Percentiles rank a stretch among this genome's conserved stretches.
phyloP scores from a whole-genome alignment of 2,888 invertebrate genomes.

The Acleris holmiana region DNA sequence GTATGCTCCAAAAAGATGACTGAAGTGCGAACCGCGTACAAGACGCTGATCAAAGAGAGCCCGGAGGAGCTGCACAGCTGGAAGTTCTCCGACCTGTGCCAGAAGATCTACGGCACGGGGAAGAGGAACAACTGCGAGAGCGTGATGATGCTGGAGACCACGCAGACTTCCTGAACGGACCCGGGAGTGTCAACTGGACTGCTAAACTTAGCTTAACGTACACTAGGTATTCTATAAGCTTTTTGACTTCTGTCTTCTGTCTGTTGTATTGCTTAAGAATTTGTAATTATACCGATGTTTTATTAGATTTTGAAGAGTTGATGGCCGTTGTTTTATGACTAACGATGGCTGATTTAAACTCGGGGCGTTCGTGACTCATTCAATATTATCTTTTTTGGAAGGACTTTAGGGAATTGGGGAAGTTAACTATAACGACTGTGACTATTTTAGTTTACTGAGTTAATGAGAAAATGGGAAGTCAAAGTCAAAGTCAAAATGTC shows the following conservation, averaged over 20 bases:
- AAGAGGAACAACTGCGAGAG: constrained; percentile 51
- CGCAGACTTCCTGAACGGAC: constrained; percentile 10
- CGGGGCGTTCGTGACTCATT: background rate
- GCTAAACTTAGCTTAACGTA: background rate
- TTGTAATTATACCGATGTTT: background rate
- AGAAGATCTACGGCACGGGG: constrained; percentile 77
- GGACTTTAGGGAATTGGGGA: no score
- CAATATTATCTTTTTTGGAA: no score
- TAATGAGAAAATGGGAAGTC: no score
- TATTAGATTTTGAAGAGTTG: background rate
- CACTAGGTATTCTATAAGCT: background rate
- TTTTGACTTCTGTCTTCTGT: background rate
- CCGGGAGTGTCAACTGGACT: background rate
- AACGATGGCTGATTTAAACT: background rate
- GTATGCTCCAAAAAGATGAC: constrained; percentile 76
- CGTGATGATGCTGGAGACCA: constrained; percentile 26
- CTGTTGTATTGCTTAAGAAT: no score
- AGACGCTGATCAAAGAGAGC: constrained; percentile 66
- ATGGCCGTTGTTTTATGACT: background rate
- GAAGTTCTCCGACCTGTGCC: constrained; percentile 70
- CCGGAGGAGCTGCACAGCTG: constrained; percentile 59
- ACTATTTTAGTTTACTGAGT: no score
- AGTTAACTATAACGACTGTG: no score
- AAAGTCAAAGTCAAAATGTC: no score
- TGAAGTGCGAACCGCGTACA: constrained; percentile 69